These are phyloP conservation scores for Eremophila alpestris DNA, from an alignment of 2,797 vertebrate species.

Conservation along the genomic window DNA sequence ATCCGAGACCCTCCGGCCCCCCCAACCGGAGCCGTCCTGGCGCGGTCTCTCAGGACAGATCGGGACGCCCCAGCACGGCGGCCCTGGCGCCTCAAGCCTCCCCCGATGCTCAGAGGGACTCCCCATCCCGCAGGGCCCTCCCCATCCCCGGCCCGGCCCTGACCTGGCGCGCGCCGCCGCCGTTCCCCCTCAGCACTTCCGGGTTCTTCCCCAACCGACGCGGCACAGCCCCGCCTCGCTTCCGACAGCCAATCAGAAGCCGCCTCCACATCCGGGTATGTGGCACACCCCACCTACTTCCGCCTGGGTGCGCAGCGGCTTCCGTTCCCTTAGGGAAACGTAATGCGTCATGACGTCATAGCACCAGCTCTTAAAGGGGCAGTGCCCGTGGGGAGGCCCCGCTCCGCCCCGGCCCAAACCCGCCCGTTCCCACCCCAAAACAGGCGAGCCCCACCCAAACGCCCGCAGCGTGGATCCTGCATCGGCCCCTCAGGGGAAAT, in stretches of 20 bases:
- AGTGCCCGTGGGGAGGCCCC: accelerated
- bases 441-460: no score
- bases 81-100: no score
- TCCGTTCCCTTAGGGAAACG: accelerated
- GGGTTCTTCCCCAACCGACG: not conserved
- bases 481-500: not conserved
- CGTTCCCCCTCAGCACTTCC: not conserved
- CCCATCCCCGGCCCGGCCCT: not conserved
- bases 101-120: not conserved
- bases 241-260: not conserved
- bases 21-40: accelerated
- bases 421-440: not conserved
- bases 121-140: not conserved
- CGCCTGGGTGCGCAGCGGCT: accelerated
- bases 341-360: accelerated
- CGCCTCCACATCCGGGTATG: accelerated
- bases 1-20: not conserved
- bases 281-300: accelerated
- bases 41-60: no score
- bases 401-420: accelerated
- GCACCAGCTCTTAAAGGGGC: accelerated
- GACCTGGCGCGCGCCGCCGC: not conserved
- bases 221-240: accelerated
- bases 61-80: no score
- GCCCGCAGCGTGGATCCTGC: not conserved